Base-by-base conservation (phyloP, 2,797 vertebrate species). In the Chaenodraco wilsoni region DNA sequence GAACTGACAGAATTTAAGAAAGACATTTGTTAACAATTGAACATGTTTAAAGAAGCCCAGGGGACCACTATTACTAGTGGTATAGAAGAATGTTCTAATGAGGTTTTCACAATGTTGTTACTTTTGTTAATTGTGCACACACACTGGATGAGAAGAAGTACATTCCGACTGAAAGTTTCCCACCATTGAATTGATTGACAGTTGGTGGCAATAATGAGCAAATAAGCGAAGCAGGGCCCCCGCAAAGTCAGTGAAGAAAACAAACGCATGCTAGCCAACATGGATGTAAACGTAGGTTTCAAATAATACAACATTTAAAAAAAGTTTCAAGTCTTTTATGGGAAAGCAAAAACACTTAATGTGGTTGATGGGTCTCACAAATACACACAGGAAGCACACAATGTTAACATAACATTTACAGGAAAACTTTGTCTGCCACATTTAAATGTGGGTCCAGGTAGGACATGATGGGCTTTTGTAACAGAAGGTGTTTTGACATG, bases 281-380 rank as follows among this genome's bases (percentile, higher is more conserved):
- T 15, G 15, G 41, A 45, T 45, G 19, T 55, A 55, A 55, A 55
- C 16, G 9, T 37, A 37, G 33, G 33, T 37, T 37, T 37, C 7
- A 37, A 37, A 37, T 37, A 37, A 37, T 27, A 27, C 27, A 27
- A 27, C 27, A 27, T 27, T 27, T 27, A 27, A 27, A 27, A 27
- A 27, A 27, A 5, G 27, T 27, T 27, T 37, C 7, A 37, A 37
- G 33, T 37, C 33, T 37, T 37, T 37, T 37, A 37, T 37, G 33
- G 33, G 33, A 7, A 21, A 21, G 45, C 19, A 6, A 52, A 27
- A 37, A 52, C 17, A 60, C 14, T 12, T 40, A 1, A 49, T 16
- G 46, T 70, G 43, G 37, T 37, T 55, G 50, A 55, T 15, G 17
- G 54, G 44, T 56, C 52, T 56, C 23, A 56, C 19, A 5, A 31